A percentile compares a stretch with the other conserved stretches of the same genome.
Conservation (phyloP, 2,113 vertebrate species). For the Heterocephalus glaber region DNA sequence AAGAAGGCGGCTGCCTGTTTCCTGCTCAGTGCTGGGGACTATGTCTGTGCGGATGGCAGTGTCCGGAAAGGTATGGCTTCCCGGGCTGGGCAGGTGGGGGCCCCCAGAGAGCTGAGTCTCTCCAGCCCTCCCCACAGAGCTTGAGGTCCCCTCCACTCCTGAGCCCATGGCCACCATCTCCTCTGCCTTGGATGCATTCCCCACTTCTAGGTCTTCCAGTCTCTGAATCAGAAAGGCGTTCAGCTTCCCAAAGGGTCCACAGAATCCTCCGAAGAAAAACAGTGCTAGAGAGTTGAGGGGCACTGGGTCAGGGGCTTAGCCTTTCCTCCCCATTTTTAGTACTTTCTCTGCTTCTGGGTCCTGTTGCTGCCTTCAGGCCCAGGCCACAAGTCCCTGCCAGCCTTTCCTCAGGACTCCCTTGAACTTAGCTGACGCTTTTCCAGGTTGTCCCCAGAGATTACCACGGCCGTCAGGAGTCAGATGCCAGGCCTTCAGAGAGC, state of each 20-base stretch:
- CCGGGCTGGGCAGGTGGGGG: slow-evolving; percentile 35
- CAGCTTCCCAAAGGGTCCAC: background rate
- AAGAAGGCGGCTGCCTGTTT: slow-evolving; percentile 96
- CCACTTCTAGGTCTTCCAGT: slow-evolving; percentile 30
- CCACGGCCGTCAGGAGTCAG: background rate
- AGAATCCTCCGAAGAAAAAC: background rate
- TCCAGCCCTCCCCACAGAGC: background rate
- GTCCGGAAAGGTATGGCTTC: slow-evolving; percentile 89
- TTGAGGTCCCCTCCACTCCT: slow-evolving; percentile 41
- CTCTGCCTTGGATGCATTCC: slow-evolving; percentile 45
- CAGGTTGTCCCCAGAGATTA: background rate
- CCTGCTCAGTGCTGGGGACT: slow-evolving; percentile 91
- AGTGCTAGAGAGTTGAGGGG: background rate
- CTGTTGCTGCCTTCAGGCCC: background rate
- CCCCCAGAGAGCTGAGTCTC: background rate
- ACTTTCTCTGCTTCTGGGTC: background rate
- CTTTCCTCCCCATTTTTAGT: background rate
- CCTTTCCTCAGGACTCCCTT: background rate
- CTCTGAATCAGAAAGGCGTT: background rate
- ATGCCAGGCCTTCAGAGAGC: background rate
- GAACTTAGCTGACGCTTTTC: background rate
- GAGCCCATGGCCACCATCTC: slow-evolving; percentile 61
- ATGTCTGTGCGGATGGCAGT: slow-evolving; percentile 88
- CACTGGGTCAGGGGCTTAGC: fast-evolving
- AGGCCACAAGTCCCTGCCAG: background rate